Percentiles rank a stretch among this genome's conserved stretches.
Evolutionary conservation across 2,797 vertebrate species (phyloP).

Genomic region (Brachyrhaphis roseni): DNA sequence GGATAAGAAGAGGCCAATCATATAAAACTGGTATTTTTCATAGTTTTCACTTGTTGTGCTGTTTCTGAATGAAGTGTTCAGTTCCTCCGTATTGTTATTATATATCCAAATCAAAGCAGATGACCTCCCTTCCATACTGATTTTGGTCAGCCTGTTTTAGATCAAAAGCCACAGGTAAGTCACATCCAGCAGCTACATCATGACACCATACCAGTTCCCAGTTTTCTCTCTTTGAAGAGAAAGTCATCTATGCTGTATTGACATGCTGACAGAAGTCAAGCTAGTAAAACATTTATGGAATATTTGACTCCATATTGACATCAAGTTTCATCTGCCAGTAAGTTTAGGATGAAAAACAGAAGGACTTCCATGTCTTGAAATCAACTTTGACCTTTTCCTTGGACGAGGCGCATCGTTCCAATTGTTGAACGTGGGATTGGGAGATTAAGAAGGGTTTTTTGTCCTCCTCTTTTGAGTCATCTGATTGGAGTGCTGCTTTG

Average conservation of each 20-base stretch:
- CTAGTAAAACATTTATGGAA: constrained; percentile 41
- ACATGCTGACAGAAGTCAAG: constrained; percentile 62
- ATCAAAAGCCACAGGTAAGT: constrained; percentile 59
- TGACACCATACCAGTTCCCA: constrained; percentile 59
- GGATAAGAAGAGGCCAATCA: constrained; percentile 91
- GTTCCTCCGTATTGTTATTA: constrained; percentile 79
- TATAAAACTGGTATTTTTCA: constrained; percentile 86
- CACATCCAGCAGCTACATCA: constrained; percentile 72
- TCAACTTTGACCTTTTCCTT: constrained; percentile 44
- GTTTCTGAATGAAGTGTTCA: constrained; percentile 79
- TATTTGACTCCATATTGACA: constrained; percentile 54
- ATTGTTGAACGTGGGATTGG: constrained; percentile 32
- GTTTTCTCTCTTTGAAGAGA: constrained; percentile 41
- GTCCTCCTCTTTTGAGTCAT: constrained; percentile 69
- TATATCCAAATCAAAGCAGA: constrained; percentile 74
- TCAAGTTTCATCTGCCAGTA: constrained; percentile 51
- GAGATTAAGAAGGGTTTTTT: constrained; percentile 64
- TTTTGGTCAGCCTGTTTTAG: constrained; percentile 54
- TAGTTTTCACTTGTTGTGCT: constrained; percentile 73
- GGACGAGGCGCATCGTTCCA: constrained; percentile 63
- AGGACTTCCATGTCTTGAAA: constrained; percentile 65
- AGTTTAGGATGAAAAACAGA: constrained; percentile 47
- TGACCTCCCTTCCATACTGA: constrained; percentile 85
- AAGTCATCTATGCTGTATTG: constrained; percentile 69
- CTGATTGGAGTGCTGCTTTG: constrained; percentile 65